These are phyloP conservation scores for Rhombomys opimus DNA, from an alignment of 2,113 vertebrate species.

Conservation along the genomic window DNA sequence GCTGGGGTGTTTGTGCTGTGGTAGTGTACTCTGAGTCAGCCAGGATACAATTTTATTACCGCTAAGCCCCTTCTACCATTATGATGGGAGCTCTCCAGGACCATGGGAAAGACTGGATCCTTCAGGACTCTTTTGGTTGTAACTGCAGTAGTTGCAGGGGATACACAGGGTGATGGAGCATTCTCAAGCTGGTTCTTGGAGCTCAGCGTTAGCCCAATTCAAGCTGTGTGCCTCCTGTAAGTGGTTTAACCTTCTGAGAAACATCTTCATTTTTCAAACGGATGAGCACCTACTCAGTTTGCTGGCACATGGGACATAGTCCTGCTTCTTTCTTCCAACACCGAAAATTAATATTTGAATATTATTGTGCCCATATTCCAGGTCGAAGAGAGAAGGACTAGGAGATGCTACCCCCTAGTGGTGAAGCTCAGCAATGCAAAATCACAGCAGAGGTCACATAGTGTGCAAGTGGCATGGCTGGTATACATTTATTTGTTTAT, in stretches of 20 bases:
- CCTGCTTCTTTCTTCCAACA: neutral
- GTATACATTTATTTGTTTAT: neutral
- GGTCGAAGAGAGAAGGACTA: slow-evolving; percentile 32
- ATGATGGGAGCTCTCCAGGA: neutral
- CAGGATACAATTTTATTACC: neutral
- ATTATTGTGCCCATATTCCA: slow-evolving; percentile 60
- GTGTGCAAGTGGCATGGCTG: neutral
- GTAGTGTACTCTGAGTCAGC: neutral
- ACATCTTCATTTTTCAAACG: neutral
- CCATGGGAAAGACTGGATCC: neutral
- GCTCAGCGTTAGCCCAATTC: neutral
- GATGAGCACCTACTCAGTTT: neutral
- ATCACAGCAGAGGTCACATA: neutral
- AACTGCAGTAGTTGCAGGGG: neutral
- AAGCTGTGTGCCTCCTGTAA: neutral
- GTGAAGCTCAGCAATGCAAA: slow-evolving; percentile 27
- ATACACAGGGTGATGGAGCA: neutral
- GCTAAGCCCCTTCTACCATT: neutral
- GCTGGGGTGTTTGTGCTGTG: neutral
- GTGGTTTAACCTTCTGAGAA: slow-evolving; percentile 4
- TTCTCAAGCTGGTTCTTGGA: neutral
- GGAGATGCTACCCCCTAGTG: slow-evolving; percentile 67
- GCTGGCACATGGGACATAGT: rapidly evolving
- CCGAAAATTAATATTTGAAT: neutral
- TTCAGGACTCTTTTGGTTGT: neutral